Base-by-base conservation (phyloP, 2,888 invertebrate genomes). In the Agrochola lota region DNA sequence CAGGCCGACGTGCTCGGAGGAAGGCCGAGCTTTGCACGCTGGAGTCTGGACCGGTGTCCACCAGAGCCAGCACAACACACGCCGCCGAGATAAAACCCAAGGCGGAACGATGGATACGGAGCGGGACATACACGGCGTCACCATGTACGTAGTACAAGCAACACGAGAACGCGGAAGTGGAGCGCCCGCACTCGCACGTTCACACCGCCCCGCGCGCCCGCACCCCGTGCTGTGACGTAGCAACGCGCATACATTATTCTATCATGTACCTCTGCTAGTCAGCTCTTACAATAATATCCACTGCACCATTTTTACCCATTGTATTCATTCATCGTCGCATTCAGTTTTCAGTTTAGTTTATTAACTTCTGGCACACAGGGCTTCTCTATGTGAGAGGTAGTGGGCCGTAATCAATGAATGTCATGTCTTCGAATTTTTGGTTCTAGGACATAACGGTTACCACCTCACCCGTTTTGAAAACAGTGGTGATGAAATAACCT, bases 101-200 rank as follows among this genome's bases (percentile, higher is more conserved):
- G 35, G 23, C 30, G 60, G 17, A 46, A 26, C 23, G 71, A 26
- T 30, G 57, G 26, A 60, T 78, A 60, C 49, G 77, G 72, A 30
- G 72, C 72, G 69, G 70, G 77, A 74, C 78, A 71, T 60, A 74
- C 64, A 68, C 59, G 72, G 69, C 68, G 60, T 15, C 55, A 26
- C 76, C 71, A 12, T 75, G 20, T 69, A 64, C 7, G 80, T 49
- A 46, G 59, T 35, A 49, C 69, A 17, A 64, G 82, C 70, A 62
- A 77, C 77, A 46, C 70, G 83, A 80, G 83, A 86, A 87, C 85
- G 88, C 87, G 87, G 88, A 87, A 87, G 78, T 86, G 55, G 35
- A 70, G 81, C 74, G 66, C 30, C 59, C 62, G 72, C 73, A 73
- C 63, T 55, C 72, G 69, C 78, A 74, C 74, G 81, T 74, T 46